Conservation (phyloP, 2,797 vertebrate genomes). For the Psittacula echo region DNA sequence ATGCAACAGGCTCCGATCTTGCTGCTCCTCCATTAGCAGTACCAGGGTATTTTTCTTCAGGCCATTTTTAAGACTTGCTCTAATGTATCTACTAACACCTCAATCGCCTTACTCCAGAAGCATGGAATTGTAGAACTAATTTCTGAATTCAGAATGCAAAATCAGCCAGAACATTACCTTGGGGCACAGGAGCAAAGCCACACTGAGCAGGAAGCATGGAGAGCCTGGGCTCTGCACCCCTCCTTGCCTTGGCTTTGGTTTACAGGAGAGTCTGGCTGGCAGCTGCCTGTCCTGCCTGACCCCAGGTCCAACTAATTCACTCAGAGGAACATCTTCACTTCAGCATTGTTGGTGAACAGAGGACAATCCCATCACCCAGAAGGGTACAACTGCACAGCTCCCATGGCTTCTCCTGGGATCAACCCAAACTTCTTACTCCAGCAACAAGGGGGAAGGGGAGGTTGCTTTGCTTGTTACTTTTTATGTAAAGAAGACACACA, state of each 20-base stretch:
- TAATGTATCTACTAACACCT: background rate
- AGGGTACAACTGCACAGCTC: background rate
- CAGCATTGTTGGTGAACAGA: background rate
- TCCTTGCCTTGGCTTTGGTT: background rate
- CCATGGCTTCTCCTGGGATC: background rate
- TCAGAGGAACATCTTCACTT: background rate
- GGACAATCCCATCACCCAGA: background rate
- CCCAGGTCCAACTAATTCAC: background rate
- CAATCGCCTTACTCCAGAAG: background rate
- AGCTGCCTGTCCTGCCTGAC: background rate
- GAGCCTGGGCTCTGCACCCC: background rate
- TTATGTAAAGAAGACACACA: conserved; percentile 21
- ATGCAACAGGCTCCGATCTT: background rate
- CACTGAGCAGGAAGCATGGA: background rate
- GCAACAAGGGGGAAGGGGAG: background rate
- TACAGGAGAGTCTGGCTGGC: background rate
- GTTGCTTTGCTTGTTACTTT: conserved; percentile 32
- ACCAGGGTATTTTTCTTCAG: background rate
- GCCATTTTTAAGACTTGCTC: background rate
- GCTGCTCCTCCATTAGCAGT: background rate
- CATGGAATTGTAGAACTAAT: background rate
- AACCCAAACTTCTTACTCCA: background rate
- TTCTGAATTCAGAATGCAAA: background rate
- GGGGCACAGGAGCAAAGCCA: background rate
- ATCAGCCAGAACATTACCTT: background rate